Conservation (phyloP, 1,140 invertebrate species). For the Trichonephila inaurata region DNA sequence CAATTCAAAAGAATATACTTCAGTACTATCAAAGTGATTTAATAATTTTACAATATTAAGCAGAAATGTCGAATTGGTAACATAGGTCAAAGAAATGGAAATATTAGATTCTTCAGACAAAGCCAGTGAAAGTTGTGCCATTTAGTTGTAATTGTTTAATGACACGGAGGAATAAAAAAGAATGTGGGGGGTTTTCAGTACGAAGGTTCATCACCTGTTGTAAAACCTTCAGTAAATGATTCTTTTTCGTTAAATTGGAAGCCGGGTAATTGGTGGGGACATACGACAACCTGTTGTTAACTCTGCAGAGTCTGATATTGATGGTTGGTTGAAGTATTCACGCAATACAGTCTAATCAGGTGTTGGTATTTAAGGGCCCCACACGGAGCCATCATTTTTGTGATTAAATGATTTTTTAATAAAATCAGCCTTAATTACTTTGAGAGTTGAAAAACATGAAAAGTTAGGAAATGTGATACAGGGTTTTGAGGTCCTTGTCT, state of each 20-base stretch:
- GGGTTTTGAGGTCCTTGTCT: neutral
- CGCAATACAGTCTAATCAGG: neutral
- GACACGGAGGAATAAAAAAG: neutral
- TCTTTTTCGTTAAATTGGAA: neutral
- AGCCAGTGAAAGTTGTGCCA: neutral
- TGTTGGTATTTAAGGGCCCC: conserved; percentile 6
- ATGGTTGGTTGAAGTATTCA: neutral
- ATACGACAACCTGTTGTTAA: conserved; percentile 29
- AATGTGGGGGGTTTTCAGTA: neutral
- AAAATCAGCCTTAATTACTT: neutral
- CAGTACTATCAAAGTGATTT: neutral
- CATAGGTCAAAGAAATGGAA: neutral
- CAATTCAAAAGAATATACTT: neutral
- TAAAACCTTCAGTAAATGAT: neutral
- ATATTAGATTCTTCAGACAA: neutral
- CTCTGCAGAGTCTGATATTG: neutral
- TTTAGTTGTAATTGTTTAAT: conserved; percentile 8
- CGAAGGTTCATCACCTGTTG: neutral
- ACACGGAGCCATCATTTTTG: neutral
- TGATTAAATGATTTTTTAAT: conserved; percentile 13
- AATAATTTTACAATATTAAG: neutral
- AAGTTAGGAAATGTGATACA: neutral
- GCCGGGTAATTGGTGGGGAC: neutral
- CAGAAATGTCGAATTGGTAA: neutral
- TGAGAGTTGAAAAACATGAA: neutral